Evolutionary conservation across 2,888 invertebrate genomes (phyloP), one percentile per base, ranked within the genome.

Genomic region (Harpalus rufipes): DNA sequence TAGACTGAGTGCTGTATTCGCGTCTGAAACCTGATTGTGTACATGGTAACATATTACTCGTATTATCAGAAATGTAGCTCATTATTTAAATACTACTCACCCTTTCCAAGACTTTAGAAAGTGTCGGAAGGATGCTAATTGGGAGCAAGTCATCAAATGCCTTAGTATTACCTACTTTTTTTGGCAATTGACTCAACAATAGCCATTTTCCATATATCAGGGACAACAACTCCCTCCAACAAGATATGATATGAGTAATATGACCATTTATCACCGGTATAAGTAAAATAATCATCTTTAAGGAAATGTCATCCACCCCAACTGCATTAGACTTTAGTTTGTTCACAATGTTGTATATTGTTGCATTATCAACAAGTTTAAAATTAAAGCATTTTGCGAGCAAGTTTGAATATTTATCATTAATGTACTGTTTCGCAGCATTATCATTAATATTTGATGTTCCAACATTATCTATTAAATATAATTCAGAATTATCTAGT

Each of bases 191-290:
- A 39, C n/a, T 68, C 39, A 3, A 68, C 14, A 39, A 68, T 68
- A 2, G 68, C 68, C 14, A 12, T 39, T 41, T 68, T 68, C 68
- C 68, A 68, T 7, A 68, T 68, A 41, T 68, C 68, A 1, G 68
- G 68, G 6, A 68, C 68, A 8, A 41, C 18, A n/a, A n/a, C n/a
- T 5, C n/a, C n/a, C 8, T 68, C 68, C 41, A 68, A 68, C 32
- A 68, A 12, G n/a, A 32, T 39, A 68, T 39, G 1, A 39, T 39
- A 39, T 68, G 68, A 5, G 68, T 68, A 7, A 68, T 39, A n/a
- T n/a, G n/a, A n/a, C n/a, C n/a, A n/a, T n/a, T n/a, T n/a, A n/a
- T n/a, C n/a, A n/a, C n/a, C n/a, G n/a, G 41, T n/a, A 68, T 14
- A 39, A 39, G 14, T 2, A 68, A 39, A 14, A 39, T 14, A 39